Conservation (phyloP, 2,113 vertebrate species). For the Antechinus flavipes region DNA sequence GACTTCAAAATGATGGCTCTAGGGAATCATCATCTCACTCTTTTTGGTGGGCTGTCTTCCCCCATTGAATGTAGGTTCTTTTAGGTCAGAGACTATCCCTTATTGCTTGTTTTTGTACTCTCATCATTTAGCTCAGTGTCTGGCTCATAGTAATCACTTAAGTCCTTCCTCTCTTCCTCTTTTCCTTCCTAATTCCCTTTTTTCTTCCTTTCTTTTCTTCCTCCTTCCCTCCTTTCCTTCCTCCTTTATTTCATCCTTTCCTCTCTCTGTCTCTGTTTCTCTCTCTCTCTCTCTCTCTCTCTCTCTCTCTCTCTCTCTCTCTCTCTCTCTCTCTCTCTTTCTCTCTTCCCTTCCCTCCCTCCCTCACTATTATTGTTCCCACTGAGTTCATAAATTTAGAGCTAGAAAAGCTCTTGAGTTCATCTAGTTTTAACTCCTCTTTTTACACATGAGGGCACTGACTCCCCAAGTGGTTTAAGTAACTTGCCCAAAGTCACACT, state of each 20-base stretch:
- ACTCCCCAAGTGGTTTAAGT: neutral
- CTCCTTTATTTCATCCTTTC: too few relatives aligned
- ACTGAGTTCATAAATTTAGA: neutral
- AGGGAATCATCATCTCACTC: neutral
- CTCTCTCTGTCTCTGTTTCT: too few relatives aligned
- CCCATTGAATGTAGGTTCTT: neutral
- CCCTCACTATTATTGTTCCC: neutral
- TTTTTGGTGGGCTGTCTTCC: neutral
- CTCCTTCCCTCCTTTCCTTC: neutral
- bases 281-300: neutral
- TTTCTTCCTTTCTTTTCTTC: neutral
- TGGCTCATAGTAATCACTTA: neutral
- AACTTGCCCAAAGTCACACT: neutral
- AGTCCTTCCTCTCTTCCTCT: neutral
- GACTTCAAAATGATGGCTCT: constrained; percentile 7
- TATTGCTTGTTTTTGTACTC: neutral
- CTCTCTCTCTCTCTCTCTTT: neutral
- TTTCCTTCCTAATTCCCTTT: neutral
- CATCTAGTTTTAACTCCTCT: neutral
- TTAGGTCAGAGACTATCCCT: neutral
- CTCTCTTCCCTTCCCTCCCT: too few relatives aligned
- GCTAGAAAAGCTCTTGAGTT: neutral
- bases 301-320: neutral
- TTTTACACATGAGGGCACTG: neutral
- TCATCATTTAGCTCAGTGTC: neutral